Evolutionary conservation across 35 echinoderm and acorn worm genomes (phyloP), one percentile per base, ranked within the genome.

Genomic region (Antedon bifida): DNA sequence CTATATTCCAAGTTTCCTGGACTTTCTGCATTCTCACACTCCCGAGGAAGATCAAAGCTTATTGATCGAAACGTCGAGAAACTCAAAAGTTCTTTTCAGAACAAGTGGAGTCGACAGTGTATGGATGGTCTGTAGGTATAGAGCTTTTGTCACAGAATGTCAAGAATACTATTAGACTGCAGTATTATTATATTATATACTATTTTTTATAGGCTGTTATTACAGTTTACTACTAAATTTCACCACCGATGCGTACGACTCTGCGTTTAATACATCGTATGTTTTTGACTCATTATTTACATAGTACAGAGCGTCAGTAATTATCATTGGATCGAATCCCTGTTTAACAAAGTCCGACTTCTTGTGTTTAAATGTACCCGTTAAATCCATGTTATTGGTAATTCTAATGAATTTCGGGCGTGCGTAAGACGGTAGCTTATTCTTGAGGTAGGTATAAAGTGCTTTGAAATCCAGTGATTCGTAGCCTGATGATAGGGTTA

Each of bases 281-380:
- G 76, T 31, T 31, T 35, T 35, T 14, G 31, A 32, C 10, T 32
- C 76, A n/a, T 34, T 78, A 35, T 78, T 35, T 9, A 78, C 26
- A 78, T 78, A 78, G 32, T 78, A 78, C 30, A 78, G 12, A 13
- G 10, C 4, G 26, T 78, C 34, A 1, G 31, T 31, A 34, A 78
- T 78, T 78, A 31, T 11, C 19, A 34, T 12, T 35, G 76, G 76
- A 78, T 78, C 34, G 32, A 78, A 78, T 31, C 76, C 76, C 23
- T 78, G 76, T 78, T 78, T 78, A 30, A 23, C 76, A 35, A 78
- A 35, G 10, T 78, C 76, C 7, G 31, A 3, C 23, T 78, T 78
- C 76, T 31, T 78, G 76, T 78, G 34, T 35, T 78, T 78, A 30
- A 34, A 78, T 16, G 76, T 78, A 14, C 76, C 76, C 5, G 76